Conservation (phyloP, 2,888 invertebrate species). For the Chrysolina haemoptera region DNA sequence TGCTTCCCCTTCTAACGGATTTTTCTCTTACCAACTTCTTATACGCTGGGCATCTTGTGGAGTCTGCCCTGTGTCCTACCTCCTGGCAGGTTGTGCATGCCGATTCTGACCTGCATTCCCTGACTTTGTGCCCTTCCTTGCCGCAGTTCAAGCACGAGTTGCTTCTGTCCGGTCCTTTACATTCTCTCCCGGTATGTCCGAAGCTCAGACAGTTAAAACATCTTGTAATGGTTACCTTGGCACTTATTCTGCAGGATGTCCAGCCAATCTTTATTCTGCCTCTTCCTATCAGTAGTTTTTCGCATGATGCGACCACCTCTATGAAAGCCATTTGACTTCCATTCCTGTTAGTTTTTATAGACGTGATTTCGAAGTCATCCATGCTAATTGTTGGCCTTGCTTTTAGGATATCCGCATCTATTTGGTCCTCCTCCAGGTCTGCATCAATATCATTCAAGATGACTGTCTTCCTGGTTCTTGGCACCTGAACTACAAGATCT, state of each 20-base stretch:
- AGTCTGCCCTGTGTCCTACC: conserved; percentile 30
- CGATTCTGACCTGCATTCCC: conserved; percentile 12
- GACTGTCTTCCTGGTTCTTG: too few relatives aligned
- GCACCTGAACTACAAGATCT: too few relatives aligned
- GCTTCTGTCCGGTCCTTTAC: conserved; percentile 23
- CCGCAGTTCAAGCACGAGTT: conserved; percentile 27
- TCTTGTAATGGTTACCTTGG: background rate
- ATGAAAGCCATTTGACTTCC: too few relatives aligned
- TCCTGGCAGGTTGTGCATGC: conserved; percentile 25
- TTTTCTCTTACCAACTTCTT: background rate
- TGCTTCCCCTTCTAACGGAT: background rate
- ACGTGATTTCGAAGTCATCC: too few relatives aligned
- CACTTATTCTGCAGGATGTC: background rate
- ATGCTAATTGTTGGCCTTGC: too few relatives aligned
- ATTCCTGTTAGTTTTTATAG: too few relatives aligned
- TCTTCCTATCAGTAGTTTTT: too few relatives aligned
- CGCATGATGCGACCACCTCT: too few relatives aligned
- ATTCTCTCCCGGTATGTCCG: conserved; percentile 3
- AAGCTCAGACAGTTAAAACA: conserved; percentile 18
- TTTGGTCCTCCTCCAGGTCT: too few relatives aligned
- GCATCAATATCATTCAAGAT: too few relatives aligned
- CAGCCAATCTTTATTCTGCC: background rate
- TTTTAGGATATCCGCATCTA: too few relatives aligned
- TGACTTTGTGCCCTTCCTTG: conserved; percentile 21
- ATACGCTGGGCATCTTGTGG: conserved; percentile 11